Evolutionary conservation across 2,113 vertebrate species (phyloP), one percentile per base, ranked within the genome.

Genomic region (Peromyscus maniculatus): DNA sequence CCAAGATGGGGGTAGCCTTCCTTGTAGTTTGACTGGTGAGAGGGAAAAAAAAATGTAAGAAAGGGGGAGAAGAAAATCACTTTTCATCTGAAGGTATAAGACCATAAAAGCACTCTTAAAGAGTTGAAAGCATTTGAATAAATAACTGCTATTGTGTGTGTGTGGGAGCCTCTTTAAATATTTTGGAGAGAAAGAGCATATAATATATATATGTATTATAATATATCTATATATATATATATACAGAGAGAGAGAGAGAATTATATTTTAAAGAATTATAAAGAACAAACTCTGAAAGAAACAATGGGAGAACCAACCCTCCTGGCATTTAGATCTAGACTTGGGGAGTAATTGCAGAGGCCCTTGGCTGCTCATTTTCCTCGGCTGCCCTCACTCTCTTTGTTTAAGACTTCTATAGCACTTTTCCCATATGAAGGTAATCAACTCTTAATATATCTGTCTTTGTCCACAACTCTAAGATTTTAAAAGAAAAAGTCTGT

Each of bases 391-490:
- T 87, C 87, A 82, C 21, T 87, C 10, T 67, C 22, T 94, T 84
- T 69, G 84, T 36, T 82, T 88, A 71, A 92, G 75, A 71, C 72
- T 86, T 72, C 0, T 52, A 24, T 3, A 87, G 8, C 3, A 59
- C 33, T 87, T 64, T 93, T 93, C 57, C 87, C 49, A 92, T 72
- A 75, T 93, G 87, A 94, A 96, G 31, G 21, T 71, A 80, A 86
- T 95, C 93, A 77, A 90, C 55, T 92, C 33, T 88, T 94, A 87
- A 80, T 66, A 66, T 72, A 66, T 87, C 64, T 93, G 55, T 71
- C 83, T 97, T 84, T 95, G n/a, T 57, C 86, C 49, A 94, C 78
- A 92, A 80, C 7, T 26, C 84, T 78, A 94, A 89, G 39, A 6
- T 92, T 87, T 93, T 49, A 28, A 66, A 95, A 87, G 57, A 80